A percentile compares a stretch with the other conserved stretches of the same genome.
phyloP scores from a whole-genome alignment of 2,113 vertebrate genomes.

The Aplodontia rufa region DNA sequence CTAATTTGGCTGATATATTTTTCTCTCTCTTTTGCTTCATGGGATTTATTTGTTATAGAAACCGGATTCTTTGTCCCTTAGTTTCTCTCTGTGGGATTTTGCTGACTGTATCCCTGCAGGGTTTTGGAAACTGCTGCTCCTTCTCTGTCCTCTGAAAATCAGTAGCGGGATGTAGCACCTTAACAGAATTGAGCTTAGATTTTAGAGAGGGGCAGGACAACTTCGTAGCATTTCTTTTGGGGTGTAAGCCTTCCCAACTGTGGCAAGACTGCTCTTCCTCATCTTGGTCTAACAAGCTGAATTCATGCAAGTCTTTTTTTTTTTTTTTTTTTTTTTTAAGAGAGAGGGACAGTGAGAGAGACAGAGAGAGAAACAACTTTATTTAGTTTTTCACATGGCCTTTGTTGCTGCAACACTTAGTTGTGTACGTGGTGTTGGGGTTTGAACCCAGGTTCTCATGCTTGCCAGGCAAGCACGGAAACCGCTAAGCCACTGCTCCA shows the following conservation, averaged over 20 bases:
- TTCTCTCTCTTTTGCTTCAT: background rate
- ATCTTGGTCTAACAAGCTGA: background rate
- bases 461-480: too few relatives aligned
- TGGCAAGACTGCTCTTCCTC: background rate
- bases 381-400: too few relatives aligned
- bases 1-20: background rate
- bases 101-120: background rate
- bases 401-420: too few relatives aligned
- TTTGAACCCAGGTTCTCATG: too few relatives aligned
- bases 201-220: background rate
- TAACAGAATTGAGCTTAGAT: background rate
- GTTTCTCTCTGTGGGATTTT: background rate
- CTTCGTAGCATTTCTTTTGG: background rate
- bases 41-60: background rate
- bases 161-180: background rate
- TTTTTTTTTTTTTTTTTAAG: too few relatives aligned
- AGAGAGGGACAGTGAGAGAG: too few relatives aligned
- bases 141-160: background rate
- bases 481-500: too few relatives aligned
- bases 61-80: background rate
- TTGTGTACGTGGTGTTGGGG: too few relatives aligned
- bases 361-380: too few relatives aligned
- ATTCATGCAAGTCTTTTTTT: background rate
- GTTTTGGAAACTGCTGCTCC: background rate
- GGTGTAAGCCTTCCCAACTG: background rate